A percentile compares a stretch with the other conserved stretches of the same genome.
phyloP scores from a whole-genome alignment of 2,888 invertebrate species.

The Luffia ferchaultella region DNA sequence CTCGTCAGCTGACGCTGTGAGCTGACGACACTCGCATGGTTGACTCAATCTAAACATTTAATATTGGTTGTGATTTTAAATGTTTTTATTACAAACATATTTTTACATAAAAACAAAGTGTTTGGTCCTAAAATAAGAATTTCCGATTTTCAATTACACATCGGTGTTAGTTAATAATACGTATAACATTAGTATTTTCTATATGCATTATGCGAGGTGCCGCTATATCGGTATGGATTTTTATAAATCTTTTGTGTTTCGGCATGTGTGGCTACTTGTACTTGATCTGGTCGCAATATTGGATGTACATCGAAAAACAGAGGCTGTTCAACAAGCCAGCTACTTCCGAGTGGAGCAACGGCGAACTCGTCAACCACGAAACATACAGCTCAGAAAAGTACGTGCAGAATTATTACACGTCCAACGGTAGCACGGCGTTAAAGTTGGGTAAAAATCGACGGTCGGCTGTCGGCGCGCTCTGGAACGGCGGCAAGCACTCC shows the following conservation, averaged over 20 bases:
- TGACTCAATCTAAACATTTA: background rate
- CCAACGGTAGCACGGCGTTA: constrained; percentile 7
- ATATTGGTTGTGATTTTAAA: background rate
- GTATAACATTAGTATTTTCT: no score
- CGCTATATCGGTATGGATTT: constrained; percentile 75
- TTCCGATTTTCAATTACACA: no score
- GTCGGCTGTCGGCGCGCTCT: constrained; percentile 37
- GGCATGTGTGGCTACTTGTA: constrained; percentile 79
- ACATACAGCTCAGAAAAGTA: constrained; percentile 25
- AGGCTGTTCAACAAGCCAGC: constrained; percentile 44
- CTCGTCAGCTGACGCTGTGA: background rate
- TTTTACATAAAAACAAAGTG: no score
- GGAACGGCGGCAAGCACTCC: constrained; percentile 28
- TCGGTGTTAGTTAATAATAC: background rate
- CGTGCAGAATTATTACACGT: constrained; percentile 14
- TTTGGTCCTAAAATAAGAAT: no score
- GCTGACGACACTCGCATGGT: no score
- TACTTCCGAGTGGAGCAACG: constrained; percentile 2
- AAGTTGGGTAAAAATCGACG: constrained; percentile 33
- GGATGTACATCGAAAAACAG: constrained; percentile 69
- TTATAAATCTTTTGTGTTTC: constrained; percentile 74
- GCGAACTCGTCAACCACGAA: constrained; percentile 19
- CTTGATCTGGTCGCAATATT: constrained; percentile 76
- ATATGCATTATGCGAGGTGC: constrained; percentile 65
- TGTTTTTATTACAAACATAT: no score